Evolutionary conservation across 2,888 invertebrate genomes (phyloP).

Genomic region (Polyploca ridens): DNA sequence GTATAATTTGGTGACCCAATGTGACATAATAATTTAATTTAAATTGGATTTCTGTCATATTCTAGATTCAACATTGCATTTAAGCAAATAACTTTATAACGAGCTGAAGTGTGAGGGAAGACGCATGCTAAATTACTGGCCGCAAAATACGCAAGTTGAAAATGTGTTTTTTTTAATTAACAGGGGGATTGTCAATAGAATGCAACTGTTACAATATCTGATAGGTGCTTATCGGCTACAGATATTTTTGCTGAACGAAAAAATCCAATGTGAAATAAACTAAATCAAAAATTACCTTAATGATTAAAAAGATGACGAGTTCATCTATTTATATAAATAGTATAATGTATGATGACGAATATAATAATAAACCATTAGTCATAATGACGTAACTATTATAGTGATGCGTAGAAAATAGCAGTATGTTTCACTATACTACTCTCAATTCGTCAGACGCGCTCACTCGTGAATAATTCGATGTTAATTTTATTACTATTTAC

Average conservation of each 20-base stretch:
- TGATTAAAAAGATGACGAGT: neutral
- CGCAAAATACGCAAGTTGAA: too few relatives aligned
- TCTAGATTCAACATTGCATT: neutral
- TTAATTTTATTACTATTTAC: constrained; percentile 71
- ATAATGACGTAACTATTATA: neutral
- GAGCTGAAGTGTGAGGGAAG: too few relatives aligned
- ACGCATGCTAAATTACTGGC: too few relatives aligned
- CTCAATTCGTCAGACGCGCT: constrained; percentile 25
- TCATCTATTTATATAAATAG: neutral
- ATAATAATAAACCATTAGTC: neutral
- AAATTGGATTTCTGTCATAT: constrained; percentile 2
- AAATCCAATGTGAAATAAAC: too few relatives aligned
- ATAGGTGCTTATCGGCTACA: too few relatives aligned
- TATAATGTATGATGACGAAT: neutral
- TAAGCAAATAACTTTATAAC: too few relatives aligned
- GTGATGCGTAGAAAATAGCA: neutral
- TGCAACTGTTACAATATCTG: too few relatives aligned
- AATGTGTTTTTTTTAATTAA: too few relatives aligned
- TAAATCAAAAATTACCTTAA: neutral
- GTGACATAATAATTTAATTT: neutral
- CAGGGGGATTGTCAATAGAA: too few relatives aligned
- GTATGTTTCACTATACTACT: neutral
- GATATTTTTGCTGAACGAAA: too few relatives aligned
- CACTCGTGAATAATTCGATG: constrained; percentile 60
- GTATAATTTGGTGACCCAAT: neutral